Percentiles rank a stretch among this genome's conserved stretches.
phyloP scores from a whole-genome alignment of 2,113 vertebrate species.

The Lophius piscatorius region DNA sequence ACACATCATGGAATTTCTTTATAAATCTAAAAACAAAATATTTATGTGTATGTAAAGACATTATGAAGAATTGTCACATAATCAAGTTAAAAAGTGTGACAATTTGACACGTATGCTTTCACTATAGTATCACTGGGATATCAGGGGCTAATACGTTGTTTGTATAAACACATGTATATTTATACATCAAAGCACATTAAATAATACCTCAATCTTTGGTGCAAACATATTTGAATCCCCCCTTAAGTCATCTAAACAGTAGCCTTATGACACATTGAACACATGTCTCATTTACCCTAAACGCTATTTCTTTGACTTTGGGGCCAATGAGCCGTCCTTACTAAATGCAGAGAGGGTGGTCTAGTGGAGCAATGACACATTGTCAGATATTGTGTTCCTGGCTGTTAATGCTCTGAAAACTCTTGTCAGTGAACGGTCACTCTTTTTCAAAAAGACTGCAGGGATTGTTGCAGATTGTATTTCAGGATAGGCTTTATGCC shows the following conservation, averaged over 20 bases:
- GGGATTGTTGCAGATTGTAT: conserved; percentile 63
- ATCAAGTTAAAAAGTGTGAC: not conserved
- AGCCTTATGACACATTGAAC: conserved; percentile 21
- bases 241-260: conserved; percentile 30
- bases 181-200: not conserved
- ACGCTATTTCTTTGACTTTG: conserved; percentile 35
- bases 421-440: conserved; percentile 69
- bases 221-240: conserved; percentile 2
- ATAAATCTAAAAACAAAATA: not conserved
- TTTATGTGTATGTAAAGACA: not conserved
- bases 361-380: conserved; percentile 42
- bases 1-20: too few species aligned
- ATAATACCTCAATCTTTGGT: not conserved
- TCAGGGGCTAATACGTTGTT: too few species aligned
- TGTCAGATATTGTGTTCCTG: conserved; percentile 69
- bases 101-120: too few species aligned
- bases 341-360: conserved; percentile 46
- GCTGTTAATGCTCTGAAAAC: conserved; percentile 66
- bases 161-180: not conserved
- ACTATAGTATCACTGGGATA: too few species aligned
- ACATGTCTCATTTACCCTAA: conserved; percentile 16
- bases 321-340: conserved; percentile 34
- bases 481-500: conserved; percentile 64
- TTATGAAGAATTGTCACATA: not conserved
- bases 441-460: conserved; percentile 55